Evolutionary conservation across 2,797 vertebrate species (phyloP), one percentile per base, ranked within the genome.

Genomic region (Lithobates pipiens): DNA sequence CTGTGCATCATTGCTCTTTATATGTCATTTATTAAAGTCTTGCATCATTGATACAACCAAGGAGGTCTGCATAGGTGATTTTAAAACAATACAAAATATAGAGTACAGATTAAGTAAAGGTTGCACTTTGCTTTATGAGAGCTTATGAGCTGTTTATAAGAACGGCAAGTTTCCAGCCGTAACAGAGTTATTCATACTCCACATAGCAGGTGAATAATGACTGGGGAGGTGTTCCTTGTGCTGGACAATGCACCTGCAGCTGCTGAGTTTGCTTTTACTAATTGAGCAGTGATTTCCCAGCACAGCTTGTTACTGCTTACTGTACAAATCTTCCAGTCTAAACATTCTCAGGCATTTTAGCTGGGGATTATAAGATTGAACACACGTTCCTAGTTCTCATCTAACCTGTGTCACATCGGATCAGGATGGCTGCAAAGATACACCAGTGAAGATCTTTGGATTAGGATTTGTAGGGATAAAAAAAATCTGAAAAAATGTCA

Each of bases 191-290:
- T 74, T 75, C 68, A n/a, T 29, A 25, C 32, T 36, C 23, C 18
- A 39, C 32, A 36, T 76, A 74, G 79, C 54, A 77, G 80, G 85
- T 83, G 86, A 87, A 91, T 95, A 95, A 96, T 96, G 93, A 92
- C 94, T 92, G 90, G 87, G 88, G 94, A 91, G 92, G 90, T 89
- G 90, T 94, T 91, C 90, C 90, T 95, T 92, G 93, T 93, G 89
- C 92, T 90, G 92, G 93, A 94, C 94, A 95, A 90, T 94, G 95
- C 93, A 94, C 93, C 94, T 95, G 93, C 93, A 92, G 93, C 95
- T 95, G 93, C 88, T 91, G 92, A 94, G 93, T 92, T 88, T 91
- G 90, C 90, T 90, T 90, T 86, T 91, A 92, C 95, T 96, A 96
- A 97, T 97, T 97, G 93, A 91, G 87, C 92, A 91, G 92, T 73